These are phyloP conservation scores for Phylloscopus trochilus DNA, from an alignment of 2,113 vertebrate genomes.

Conservation along the genomic window DNA sequence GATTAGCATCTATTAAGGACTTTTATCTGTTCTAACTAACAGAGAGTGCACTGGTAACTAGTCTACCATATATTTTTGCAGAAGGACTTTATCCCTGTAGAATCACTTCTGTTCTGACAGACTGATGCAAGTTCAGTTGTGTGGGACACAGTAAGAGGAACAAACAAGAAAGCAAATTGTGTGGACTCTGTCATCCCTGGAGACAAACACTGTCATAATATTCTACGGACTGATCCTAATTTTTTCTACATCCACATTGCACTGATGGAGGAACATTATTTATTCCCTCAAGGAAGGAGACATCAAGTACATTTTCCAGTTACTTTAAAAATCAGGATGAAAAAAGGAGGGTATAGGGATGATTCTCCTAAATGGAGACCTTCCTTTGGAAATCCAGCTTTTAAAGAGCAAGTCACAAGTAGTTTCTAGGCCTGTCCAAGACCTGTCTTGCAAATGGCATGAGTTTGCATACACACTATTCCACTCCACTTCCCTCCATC, in stretches of 20 bases:
- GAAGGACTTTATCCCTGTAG: not conserved
- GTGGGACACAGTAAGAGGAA: not conserved
- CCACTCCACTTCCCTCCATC: not conserved
- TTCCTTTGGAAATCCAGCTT: not conserved
- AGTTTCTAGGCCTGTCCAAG: not conserved
- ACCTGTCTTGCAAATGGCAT: not conserved
- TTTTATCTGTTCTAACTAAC: not conserved
- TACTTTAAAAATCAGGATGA: not conserved
- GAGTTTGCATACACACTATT: not conserved
- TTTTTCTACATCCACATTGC: not conserved
- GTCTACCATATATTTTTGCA: not conserved
- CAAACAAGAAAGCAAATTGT: not conserved
- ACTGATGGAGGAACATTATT: not conserved
- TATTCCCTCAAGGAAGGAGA: not conserved
- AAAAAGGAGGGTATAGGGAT: not conserved
- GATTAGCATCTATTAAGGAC: slow-evolving; percentile 8
- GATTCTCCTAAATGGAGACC: not conserved
- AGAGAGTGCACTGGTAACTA: not conserved
- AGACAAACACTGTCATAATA: not conserved
- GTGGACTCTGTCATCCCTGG: not conserved
- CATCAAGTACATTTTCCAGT: not conserved
- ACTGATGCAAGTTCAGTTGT: not conserved
- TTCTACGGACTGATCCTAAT: not conserved
- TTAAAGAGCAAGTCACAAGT: not conserved
- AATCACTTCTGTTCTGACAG: not conserved